Percentiles rank a stretch among this genome's conserved stretches.
Evolutionary conservation across 2,888 invertebrate genomes (phyloP).

Genomic region (Disparrhopalites patrizii): DNA sequence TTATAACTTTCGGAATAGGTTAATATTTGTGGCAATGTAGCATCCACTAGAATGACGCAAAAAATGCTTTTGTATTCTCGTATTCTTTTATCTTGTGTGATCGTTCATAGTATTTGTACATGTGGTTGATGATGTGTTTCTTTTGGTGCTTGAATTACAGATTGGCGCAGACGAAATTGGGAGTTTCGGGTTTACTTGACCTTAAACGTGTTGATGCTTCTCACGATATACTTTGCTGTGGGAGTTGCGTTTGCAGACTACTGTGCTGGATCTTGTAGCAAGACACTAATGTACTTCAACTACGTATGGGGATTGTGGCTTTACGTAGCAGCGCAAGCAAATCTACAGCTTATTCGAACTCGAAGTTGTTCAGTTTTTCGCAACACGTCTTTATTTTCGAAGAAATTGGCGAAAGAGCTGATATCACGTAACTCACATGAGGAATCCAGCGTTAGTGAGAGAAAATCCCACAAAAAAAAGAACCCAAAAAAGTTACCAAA

Average conservation of each 20-base stretch:
- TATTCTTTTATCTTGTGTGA: no score
- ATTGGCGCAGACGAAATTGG: not conserved
- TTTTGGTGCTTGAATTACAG: slow-evolving; percentile 27
- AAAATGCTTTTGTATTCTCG: no score
- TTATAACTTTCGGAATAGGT: no score
- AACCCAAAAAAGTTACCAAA: slow-evolving; percentile 38
- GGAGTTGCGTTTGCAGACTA: slow-evolving; percentile 29
- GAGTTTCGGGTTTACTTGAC: slow-evolving; percentile 29
- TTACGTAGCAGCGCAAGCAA: slow-evolving; percentile 28
- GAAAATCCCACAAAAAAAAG: slow-evolving; percentile 17
- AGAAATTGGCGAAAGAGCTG: no score
- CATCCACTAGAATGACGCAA: no score
- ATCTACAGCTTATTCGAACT: slow-evolving; percentile 35
- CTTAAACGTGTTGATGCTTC: slow-evolving; percentile 10
- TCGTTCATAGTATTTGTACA: no score
- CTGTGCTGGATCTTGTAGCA: slow-evolving; percentile 6
- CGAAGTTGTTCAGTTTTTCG: slow-evolving; percentile 34
- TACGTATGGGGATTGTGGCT: slow-evolving; percentile 30
- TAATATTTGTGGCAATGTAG: no score
- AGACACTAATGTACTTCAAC: not conserved
- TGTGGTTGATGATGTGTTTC: no score
- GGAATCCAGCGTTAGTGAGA: slow-evolving; percentile 17
- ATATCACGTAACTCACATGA: not conserved
- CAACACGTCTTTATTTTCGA: not conserved
- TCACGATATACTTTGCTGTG: slow-evolving; percentile 33